Evolutionary conservation across 2,888 invertebrate genomes (phyloP).

Genomic region (Platycnemis pennipes): DNA sequence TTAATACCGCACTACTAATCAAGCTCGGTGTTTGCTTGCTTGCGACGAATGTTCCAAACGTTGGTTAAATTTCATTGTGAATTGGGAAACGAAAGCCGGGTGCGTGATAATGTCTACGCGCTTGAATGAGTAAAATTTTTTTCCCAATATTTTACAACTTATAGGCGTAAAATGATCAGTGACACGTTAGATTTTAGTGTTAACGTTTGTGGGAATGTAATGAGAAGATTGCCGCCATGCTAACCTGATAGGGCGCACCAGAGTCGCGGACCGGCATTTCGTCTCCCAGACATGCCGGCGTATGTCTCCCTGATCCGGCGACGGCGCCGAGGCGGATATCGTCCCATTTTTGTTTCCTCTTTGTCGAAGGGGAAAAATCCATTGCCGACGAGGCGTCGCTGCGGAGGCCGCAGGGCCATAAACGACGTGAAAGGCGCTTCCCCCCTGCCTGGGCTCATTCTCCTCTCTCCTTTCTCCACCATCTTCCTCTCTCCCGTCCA

Average conservation of each 20-base stretch:
- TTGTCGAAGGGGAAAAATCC: background rate
- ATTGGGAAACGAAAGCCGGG: too few relatives aligned
- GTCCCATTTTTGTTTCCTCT: background rate
- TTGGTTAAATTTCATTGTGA: too few relatives aligned
- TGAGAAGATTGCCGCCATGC: too few relatives aligned
- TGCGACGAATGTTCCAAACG: too few relatives aligned
- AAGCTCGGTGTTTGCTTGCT: too few relatives aligned
- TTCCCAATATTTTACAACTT: too few relatives aligned
- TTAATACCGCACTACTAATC: too few relatives aligned
- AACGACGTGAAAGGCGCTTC: conserved; percentile 25
- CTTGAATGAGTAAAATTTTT: too few relatives aligned
- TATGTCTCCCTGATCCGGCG: conserved; percentile 14
- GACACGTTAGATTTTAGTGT: too few relatives aligned
- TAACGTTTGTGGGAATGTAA: too few relatives aligned
- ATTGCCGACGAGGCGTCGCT: conserved; percentile 9
- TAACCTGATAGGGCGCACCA: background rate
- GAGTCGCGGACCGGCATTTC: background rate
- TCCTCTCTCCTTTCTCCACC: background rate
- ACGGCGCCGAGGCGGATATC: background rate
- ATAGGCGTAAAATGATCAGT: too few relatives aligned
- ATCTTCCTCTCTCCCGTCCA: background rate
- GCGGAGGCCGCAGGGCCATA: conserved; percentile 28
- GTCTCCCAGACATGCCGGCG: background rate
- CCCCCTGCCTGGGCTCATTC: background rate
- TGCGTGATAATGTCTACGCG: too few relatives aligned